Evolutionary conservation across 2,113 vertebrate species (phyloP).

Genomic region (Myiozetetes cayanensis): DNA sequence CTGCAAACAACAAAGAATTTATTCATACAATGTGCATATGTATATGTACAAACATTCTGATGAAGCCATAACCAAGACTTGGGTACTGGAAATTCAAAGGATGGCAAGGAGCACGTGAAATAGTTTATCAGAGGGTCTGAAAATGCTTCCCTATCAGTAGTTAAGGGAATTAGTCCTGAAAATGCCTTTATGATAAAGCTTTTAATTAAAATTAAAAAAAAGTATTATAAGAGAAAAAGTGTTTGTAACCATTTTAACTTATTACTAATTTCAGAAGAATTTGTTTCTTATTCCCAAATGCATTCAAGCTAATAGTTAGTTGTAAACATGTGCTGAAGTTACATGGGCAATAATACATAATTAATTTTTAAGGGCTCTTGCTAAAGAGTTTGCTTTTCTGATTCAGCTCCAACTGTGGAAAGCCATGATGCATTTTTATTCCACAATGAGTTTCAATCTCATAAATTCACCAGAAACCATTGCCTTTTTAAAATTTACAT

Average conservation of each 20-base stretch:
- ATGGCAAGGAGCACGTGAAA: background rate
- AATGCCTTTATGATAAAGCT: background rate
- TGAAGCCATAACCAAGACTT: background rate
- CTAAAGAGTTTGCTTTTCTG: background rate
- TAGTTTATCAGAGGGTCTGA: background rate
- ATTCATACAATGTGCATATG: background rate
- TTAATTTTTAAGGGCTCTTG: conserved; percentile 7
- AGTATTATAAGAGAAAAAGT: background rate
- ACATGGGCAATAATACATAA: background rate
- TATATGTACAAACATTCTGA: background rate
- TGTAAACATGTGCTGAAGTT: background rate
- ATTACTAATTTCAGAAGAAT: background rate
- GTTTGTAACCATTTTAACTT: background rate
- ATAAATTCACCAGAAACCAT: background rate
- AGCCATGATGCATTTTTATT: background rate
- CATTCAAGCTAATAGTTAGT: background rate
- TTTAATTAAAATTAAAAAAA: background rate
- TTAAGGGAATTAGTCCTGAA: background rate
- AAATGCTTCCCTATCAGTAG: background rate
- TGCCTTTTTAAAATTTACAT: background rate
- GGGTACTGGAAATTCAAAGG: background rate
- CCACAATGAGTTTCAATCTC: background rate
- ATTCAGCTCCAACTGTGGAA: background rate
- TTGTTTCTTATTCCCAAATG: background rate
- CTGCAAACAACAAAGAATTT: background rate